Evolutionary conservation across 1,140 invertebrate species (phyloP), one percentile per base, ranked within the genome.

Genomic region (Cataglyphis hispanica): DNA sequence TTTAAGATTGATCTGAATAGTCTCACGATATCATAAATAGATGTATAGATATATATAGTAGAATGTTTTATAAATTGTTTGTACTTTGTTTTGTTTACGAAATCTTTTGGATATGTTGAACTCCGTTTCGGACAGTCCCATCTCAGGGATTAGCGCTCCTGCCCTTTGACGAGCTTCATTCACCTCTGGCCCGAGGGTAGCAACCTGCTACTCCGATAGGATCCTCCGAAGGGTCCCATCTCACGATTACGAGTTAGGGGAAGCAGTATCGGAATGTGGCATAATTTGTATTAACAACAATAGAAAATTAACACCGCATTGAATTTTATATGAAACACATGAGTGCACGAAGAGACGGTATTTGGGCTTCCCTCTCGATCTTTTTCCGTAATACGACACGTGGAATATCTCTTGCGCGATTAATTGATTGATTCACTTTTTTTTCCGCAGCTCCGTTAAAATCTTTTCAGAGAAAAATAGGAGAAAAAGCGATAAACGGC

Each of bases 1-100:
- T 74, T 74, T 50, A 50, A 64, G 69, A 85, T 89, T 67, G 72
- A 86, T 86, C 80, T 58, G 64, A 6, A 81, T 80, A 58, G 53
- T 69, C 34, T 67, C 40, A n/a, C 27, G 22, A 22, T 66, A 34
- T 53, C 13, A n/a, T 31, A 19, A 25, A 37, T 78, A 19, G n/a
- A 66, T 40, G 7, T 6, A 50, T 16, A n/a, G 2, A 1, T 69
- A 10, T 67, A 67, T 11, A n/a, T n/a, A n/a, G n/a, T n/a, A 43
- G 43, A 16, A 31, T 27, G n/a, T 13, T n/a, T 13, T 37, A 56
- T 19, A 53, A 78, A 53, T 46, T 53, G 7, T 13, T 19, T 1
- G 13, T 64, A 53, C 8, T 80, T 37, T 67, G 13, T 22, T 22
- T 11, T 27, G 11, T 27, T 7, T 34, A 77, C 10, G 25, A 1